Evolutionary conservation across 2,113 vertebrate genomes (phyloP).

Genomic region (Paracyprichromis sp.): DNA sequence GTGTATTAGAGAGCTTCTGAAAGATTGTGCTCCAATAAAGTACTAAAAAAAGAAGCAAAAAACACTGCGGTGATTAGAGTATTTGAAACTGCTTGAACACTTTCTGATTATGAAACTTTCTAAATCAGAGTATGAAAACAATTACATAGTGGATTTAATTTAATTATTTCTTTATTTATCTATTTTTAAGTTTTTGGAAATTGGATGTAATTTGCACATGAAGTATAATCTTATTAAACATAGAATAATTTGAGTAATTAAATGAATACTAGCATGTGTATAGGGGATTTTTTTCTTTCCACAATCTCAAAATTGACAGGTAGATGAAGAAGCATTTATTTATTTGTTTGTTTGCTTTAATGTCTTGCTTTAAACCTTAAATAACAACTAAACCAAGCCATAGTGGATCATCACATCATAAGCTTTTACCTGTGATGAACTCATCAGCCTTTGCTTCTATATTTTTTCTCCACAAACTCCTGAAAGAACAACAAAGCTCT

Average conservation of each 20-base stretch:
- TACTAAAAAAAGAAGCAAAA: neutral
- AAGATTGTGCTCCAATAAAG: neutral
- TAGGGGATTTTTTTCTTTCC: neutral
- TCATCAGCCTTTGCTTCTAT: neutral
- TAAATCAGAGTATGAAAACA: neutral
- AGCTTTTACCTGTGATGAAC: neutral
- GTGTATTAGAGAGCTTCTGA: neutral
- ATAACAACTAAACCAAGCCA: neutral
- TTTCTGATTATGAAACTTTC: neutral
- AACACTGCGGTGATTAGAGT: neutral
- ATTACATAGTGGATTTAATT: neutral
- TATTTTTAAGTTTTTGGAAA: neutral
- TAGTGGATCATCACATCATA: neutral
- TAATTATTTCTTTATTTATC: neutral
- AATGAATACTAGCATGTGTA: neutral
- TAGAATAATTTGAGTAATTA: neutral
- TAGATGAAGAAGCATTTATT: neutral
- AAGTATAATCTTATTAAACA: neutral
- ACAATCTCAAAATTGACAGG: fast-evolving
- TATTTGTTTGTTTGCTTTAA: neutral
- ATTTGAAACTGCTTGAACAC: neutral
- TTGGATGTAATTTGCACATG: neutral
- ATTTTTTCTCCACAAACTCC: neutral
- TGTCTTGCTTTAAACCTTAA: neutral
- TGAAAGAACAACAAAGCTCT: neutral